Percentiles rank a stretch among this genome's conserved stretches.
Evolutionary conservation across 1,140 invertebrate species (phyloP).

Genomic region (Leptinotarsa undecemlineata): DNA sequence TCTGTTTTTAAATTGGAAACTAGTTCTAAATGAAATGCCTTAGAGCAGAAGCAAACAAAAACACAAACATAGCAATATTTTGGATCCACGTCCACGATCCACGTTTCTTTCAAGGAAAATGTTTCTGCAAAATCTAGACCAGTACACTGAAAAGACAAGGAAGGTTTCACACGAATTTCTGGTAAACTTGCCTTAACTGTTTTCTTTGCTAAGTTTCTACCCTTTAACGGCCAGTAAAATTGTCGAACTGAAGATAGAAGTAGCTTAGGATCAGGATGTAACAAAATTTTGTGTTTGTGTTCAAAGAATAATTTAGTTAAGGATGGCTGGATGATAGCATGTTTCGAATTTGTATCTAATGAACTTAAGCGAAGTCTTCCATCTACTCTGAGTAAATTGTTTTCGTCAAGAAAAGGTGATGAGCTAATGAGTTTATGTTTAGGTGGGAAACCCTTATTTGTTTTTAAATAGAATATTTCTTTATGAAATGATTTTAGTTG

Average conservation of each 20-base stretch:
- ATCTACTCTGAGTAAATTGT: not conserved
- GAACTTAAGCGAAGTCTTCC: not conserved
- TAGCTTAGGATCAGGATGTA: not conserved
- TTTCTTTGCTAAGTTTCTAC: not conserved
- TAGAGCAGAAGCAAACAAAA: not conserved
- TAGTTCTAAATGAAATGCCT: too few species aligned
- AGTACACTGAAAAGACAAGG: not conserved
- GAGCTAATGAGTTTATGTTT: too few species aligned
- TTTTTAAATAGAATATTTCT: too few species aligned
- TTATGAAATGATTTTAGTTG: too few species aligned
- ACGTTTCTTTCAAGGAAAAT: not conserved
- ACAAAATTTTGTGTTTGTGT: not conserved
- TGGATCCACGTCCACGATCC: not conserved
- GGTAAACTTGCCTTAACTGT: not conserved
- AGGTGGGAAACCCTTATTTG: too few species aligned
- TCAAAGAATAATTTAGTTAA: not conserved
- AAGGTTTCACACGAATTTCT: not conserved
- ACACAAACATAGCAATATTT: not conserved
- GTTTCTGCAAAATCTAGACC: not conserved
- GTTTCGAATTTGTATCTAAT: not conserved
- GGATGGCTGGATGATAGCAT: not conserved
- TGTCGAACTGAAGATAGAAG: not conserved
- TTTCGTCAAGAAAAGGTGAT: not conserved
- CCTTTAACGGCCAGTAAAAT: not conserved
- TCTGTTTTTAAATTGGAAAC: not conserved